Conservation (phyloP, 1,140 invertebrate genomes). For the Drosophila simulans region DNA sequence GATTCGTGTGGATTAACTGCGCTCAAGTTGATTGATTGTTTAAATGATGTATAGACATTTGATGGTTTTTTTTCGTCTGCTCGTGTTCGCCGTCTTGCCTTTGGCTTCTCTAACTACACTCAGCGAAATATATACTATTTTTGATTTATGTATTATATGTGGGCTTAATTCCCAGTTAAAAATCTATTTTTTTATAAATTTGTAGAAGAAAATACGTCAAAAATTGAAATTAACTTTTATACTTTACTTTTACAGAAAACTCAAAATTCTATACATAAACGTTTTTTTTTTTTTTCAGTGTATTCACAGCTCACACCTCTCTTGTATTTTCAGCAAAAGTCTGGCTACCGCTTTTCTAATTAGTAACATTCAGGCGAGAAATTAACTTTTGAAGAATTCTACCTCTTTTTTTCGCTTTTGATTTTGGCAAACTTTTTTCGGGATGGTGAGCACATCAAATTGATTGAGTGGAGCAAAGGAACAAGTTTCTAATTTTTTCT, state of each 20-base stretch:
- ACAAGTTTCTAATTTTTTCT: slow-evolving; percentile 29
- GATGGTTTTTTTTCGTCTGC: slow-evolving; percentile 55
- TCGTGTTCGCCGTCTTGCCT: slow-evolving; percentile 36
- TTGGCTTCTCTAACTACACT: slow-evolving; percentile 4
- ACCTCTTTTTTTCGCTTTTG: slow-evolving; percentile 18
- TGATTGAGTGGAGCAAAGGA: slow-evolving; percentile 47
- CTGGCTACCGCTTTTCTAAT: slow-evolving; percentile 56
- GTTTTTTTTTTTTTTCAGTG: slow-evolving; percentile 13
- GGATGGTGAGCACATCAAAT: slow-evolving; percentile 41
- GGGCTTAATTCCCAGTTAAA: not conserved
- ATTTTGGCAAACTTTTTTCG: slow-evolving; percentile 21
- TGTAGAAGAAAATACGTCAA: not conserved
- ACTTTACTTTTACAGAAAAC: too few species aligned
- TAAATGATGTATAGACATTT: slow-evolving; percentile 80
- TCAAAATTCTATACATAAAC: too few species aligned
- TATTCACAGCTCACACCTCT: slow-evolving; percentile 17
- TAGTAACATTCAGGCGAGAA: slow-evolving; percentile 73
- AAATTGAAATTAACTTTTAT: not conserved
- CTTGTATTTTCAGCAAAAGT: not conserved
- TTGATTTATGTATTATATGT: not conserved
- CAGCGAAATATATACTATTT: not conserved
- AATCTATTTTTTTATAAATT: not conserved
- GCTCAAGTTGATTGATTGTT: slow-evolving; percentile 81
- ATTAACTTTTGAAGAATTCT: slow-evolving; percentile 55
- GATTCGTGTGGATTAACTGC: slow-evolving; percentile 78